Evolutionary conservation across 2,113 vertebrate genomes (phyloP).

Genomic region (Alces alces): DNA sequence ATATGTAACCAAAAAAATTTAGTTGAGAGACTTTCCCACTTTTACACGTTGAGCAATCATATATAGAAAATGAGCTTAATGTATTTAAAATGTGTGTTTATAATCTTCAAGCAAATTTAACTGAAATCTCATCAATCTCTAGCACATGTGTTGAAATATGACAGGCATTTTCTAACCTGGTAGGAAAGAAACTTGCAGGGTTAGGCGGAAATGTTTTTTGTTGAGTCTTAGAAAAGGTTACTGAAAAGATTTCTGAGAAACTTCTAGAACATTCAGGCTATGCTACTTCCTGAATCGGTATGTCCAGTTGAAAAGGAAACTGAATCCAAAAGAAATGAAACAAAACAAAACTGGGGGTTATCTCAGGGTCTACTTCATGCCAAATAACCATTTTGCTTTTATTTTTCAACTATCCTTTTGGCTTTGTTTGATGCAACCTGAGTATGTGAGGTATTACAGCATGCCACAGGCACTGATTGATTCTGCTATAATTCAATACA

Average conservation of each 20-base stretch:
- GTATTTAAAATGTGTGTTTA: conserved; percentile 23
- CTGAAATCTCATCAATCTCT: background rate
- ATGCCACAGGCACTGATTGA: background rate
- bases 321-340: background rate
- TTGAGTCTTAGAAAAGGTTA: conserved; percentile 33
- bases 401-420: conserved; percentile 36
- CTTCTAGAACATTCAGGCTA: conserved; percentile 25
- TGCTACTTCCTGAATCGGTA: conserved; percentile 42
- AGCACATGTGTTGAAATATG: background rate
- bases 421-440: conserved; percentile 9
- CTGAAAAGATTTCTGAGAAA: conserved; percentile 40
- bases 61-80: conserved; percentile 27
- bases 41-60: background rate
- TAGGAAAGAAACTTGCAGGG: conserved; percentile 33
- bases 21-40: conserved; percentile 28
- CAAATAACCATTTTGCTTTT: conserved; percentile 50
- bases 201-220: background rate
- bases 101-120: conserved; percentile 3
- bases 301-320: conserved; percentile 51
- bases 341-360: background rate
- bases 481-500: conserved; percentile 1
- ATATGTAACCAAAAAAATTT: background rate
- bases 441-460: background rate
- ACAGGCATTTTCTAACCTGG: conserved; percentile 16
- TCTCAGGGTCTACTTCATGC: conserved; percentile 7